Base-by-base conservation (phyloP, 2,797 vertebrate genomes). In the Diplodus sargus region DNA sequence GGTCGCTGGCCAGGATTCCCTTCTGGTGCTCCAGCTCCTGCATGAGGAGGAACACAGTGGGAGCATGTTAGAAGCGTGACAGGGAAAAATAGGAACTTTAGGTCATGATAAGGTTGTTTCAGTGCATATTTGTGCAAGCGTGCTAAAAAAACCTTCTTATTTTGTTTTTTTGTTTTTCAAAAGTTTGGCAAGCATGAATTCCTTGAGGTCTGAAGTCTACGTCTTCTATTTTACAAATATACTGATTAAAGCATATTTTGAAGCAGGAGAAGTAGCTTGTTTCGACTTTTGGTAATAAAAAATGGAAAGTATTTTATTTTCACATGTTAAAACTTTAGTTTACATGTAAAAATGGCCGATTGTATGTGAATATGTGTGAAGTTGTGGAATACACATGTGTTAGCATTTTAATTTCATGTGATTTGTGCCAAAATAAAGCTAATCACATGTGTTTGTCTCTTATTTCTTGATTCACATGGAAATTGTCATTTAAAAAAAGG, bases 1-100 rank as follows among this genome's bases (percentile, higher is more conserved):
- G 96, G 86, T 98, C 96, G 67, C 91, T 96, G 93, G 94, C 93
- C 74, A 98, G 93, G 25, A 95, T 90, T 87, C 95, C 95, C 81
- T 93, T 95, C 93, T 98, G 96, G 90, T 99, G 97, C 90, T 98
- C 96, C 90, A 98, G 91, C 83, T 99, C 98, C 98, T 99, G 86
- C 2, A 9, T 2, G 16, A 61, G 20, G 8, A 78, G 30, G 30
- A 3, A 63, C 25, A 74, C 16, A 23, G 5, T 2, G 0, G 5
- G 2, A 5, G 0, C 0, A 34, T 15, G 28, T 64, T 34, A 79
- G 18, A 64, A 63, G 49, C 13, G 4, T 3, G 52, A 49, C n/a
- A 48, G 20, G 4, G 28, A 43, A n/a, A n/a, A 45, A n/a, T 20
- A 8, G 23, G 16, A 70, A 53, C 4, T 34, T 59, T 23, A 70